Evolutionary conservation across 2,888 invertebrate genomes (phyloP), one percentile per base, ranked within the genome.

Genomic region (Trichacis sp.): DNA sequence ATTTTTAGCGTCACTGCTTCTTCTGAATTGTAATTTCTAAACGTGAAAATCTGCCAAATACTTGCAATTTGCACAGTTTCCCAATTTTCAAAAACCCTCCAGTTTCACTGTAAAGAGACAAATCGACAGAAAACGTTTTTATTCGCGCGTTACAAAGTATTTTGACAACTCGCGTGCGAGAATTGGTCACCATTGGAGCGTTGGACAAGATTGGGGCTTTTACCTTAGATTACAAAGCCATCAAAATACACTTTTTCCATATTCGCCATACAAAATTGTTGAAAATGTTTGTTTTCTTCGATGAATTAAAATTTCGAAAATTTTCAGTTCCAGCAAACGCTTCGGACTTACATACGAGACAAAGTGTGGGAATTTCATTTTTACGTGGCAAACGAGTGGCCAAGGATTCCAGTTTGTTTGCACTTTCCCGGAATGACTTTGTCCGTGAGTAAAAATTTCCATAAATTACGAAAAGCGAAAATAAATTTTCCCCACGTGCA

Each of bases 321-420:
- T 68, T 67, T 62, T 38, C 87, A 94, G 94, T 94, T 94, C 88
- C 94, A 94, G 87, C 94, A 94, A 88, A 94, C 94, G 84, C 89
- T 94, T 85, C 90, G 92, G 88, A 94, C 94, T 87, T 94, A 92
- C 89, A 89, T 93, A 85, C 91, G 91, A 87, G 93, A 94, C 87
- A 91, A 91, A 82, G 92, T 94, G 85, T 94, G 94, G 94, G 91
- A 94, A 85, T 94, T 94, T 87, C 88, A 93, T 87, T 94, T 94
- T 88, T 94, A 94, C 90, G 93, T 94, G 84, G 90, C 93, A 79
- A 93, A 94, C 86, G 91, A 89, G 85, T 94, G 94, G 94, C 94
- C 94, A 57, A 92, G 93, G 76, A 76, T 80, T 52, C 92, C 93
- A 75, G 91, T 94, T 82, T 91, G 93, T 81, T 87, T 94, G 78